Base-by-base conservation (phyloP, 2,797 vertebrate species). In the Sebastes minor region DNA sequence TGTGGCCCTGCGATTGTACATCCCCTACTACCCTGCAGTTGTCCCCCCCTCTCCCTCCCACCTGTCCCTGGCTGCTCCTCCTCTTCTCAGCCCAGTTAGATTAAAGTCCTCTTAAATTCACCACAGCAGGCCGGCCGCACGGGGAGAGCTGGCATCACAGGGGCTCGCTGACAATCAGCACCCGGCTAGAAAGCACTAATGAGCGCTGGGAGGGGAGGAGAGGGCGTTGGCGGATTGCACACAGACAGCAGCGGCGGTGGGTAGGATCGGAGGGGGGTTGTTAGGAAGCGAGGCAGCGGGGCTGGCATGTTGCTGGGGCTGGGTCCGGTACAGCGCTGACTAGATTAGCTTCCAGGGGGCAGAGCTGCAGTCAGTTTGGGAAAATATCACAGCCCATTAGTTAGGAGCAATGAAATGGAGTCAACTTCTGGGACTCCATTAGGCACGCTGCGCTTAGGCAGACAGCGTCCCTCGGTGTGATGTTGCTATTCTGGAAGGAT, bases 321-420 rank as follows among this genome's bases (percentile, higher is more conserved):
- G 81, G 75, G 91, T 89, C 91, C 86, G 88, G 80, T 88, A 72
- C 90, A 82, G 88, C 88, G 56, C 88, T 89, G 95, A 94, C 93
- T 94, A 93, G 92, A 96, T 95, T 94, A 96, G 94, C 93, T 94
- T 95, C 92, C 93, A 95, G 91, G 90, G 92, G 94, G 93, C 93
- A 94, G 94, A 96, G 92, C 94, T 86, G 94, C 93, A 96, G 95
- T 96, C 95, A 96, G 93, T 97, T 95, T 97, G 95, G 96, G 95
- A 95, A 97, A 96, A 95, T 94, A 97, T 97, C 96, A 96, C 96
- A 97, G 96, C 96, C 97, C 97, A 96, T 98, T 99, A 98, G 96
- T 96, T 95, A 94, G 96, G 92, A 96, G 95, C 95, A 96, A 95
- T 96, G 96, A 98, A 97, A 97, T 94, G 94, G 96, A 98, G 96